Evolutionary conservation across 2,113 vertebrate genomes (phyloP), one percentile per base, ranked within the genome.

Genomic region (Alces alces): DNA sequence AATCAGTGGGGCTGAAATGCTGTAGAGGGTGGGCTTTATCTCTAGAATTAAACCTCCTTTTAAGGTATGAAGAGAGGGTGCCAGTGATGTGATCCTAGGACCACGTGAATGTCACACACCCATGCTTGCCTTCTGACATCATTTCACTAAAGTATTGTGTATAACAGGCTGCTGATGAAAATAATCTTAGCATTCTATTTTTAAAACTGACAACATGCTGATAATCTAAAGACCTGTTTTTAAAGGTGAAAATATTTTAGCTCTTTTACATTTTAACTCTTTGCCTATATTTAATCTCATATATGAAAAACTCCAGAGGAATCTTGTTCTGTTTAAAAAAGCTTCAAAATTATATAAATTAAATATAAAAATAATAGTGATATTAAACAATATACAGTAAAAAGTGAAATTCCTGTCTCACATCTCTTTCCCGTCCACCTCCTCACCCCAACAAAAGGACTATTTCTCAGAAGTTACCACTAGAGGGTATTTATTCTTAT

Each of bases 121-220:
- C 97, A 97, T 99, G 96, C 97, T 96, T 99, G 94, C 66, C 86
- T 96, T 98, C 98, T 99, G 98, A 99, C 98, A 98, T 99, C 98
- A 99, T 98, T 96, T 88, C 96, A 98, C 95, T 95, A 98, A 98
- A 98, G 98, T 98, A 86, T 76, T 95, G 66, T 97, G 92, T 97
- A 73, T 83, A 97, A 85, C 84, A 95, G 78, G 90, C 95, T 97
- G 50, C 89, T 96, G 96, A 94, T 94, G 79, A 97, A 30, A 93
- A 50, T 87, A 84, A 85, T 89, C 88, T 94, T 87, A 92, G 50
- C 84, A 43, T 91, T 97, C 96, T 98, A 93, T 95, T 98, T 97
- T 98, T 96, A 97, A 97, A 96, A 91, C 58, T 87, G 84, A 91
- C 64, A 96, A n/a, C 95, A 93, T 95, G 78, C 28, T 95, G 55